Evolutionary conservation across 2,113 vertebrate genomes (phyloP), one percentile per base, ranked within the genome.

Genomic region (Ctenodactylus gundi): DNA sequence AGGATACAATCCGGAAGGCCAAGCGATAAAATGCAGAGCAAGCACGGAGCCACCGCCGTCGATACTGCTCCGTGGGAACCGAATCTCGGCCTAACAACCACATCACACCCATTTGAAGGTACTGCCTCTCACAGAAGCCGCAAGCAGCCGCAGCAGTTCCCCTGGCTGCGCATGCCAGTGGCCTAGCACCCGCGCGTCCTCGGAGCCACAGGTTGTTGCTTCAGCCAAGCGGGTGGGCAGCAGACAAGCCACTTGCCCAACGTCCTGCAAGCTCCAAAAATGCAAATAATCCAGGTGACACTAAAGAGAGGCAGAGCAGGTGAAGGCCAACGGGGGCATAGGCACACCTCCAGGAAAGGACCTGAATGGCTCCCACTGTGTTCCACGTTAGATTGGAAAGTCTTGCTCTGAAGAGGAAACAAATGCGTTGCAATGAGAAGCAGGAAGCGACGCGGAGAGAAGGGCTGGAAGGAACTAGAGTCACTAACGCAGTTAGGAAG

Each of bases 81-180:
- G 31, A 97, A 97, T 96, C 97, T 58, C 96, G 96, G 97, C 88
- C 97, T 97, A 97, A 98, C 94, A 98, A 98, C 95, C 97, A 96
- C 97, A 96, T 97, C 97, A 91, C 96, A 95, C 97, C 94, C 97
- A 88, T 95, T 98, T 96, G 39, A 75, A 64, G 91, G 93, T 49
- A 25, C 93, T 60, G 95, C 97, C 96, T 97, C 80, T 98, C 98
- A 94, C 82, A 53, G 23, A 34, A 95, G 76, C 96, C 94, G 97
- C 97, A 88, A 96, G 97, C 97, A 94, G 85, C 91, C 27, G 76
- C 3, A 62, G 88, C 83, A 93, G 93, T 94, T 94, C 92, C 31
- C 49, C 93, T 93, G 90, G 65, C 70, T 88, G 94, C 92, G 94
- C 92, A 76, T 55, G 68, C 81, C 55, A 94, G 57, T 0, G 4